Percentiles rank a stretch among this genome's conserved stretches.
phyloP scores from a whole-genome alignment of 1,140 invertebrate genomes.

The Temnothorax longispinosus region DNA sequence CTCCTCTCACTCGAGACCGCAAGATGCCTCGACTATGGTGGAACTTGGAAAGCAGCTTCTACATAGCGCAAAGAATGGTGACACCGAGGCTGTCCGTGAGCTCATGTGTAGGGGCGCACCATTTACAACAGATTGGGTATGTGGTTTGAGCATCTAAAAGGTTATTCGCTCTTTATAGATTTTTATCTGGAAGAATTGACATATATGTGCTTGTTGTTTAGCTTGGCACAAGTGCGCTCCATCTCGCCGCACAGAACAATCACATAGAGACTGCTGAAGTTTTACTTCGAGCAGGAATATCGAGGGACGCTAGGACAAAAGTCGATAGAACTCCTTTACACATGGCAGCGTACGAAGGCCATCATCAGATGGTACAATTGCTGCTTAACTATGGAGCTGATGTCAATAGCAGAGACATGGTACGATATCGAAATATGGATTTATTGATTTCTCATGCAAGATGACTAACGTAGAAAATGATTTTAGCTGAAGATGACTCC shows the following conservation, averaged over 20 bases:
- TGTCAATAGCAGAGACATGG: constrained; percentile 94
- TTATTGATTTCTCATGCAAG: background rate
- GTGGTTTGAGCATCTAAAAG: constrained; percentile 49
- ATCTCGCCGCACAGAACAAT: constrained; percentile 94
- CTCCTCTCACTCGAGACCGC: constrained; percentile 70
- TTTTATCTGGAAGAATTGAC: background rate
- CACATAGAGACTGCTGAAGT: constrained; percentile 93
- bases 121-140: constrained; percentile 96
- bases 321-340: constrained; percentile 96
- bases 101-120: constrained; percentile 95
- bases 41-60: constrained; percentile 94
- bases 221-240: constrained; percentile 95
- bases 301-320: constrained; percentile 95
- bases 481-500: constrained; percentile 95
- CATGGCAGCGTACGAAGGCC: constrained; percentile 94
- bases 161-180: background rate
- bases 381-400: constrained; percentile 92
- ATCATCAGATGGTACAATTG: constrained; percentile 91
- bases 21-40: constrained; percentile 86
- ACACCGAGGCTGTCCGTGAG: constrained; percentile 91
- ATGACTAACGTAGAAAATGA: background rate
- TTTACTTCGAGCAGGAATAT: constrained; percentile 93
- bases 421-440: constrained; percentile 80
- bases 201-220: constrained; percentile 78
- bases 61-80: constrained; percentile 91